Evolutionary conservation across 1,140 invertebrate genomes (phyloP), one percentile per base, ranked within the genome.

Genomic region (Phocides pigmalion): DNA sequence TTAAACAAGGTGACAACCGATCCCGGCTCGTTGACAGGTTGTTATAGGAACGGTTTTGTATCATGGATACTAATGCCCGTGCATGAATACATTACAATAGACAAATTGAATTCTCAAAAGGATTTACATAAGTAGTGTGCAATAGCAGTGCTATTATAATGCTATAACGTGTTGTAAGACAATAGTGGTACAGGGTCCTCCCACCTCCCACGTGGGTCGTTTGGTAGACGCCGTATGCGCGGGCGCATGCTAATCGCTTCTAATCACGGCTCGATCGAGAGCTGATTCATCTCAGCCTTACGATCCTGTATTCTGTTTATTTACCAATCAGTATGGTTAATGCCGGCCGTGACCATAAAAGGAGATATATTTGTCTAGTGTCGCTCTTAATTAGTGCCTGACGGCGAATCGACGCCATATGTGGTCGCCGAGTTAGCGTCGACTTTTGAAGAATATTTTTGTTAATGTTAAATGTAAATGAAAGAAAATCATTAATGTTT

Each of bases 351-450:
- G 78, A 79, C 84, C 81, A 87, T 88, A 90, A 87, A 90, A 86
- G 85, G 84, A 76, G 79, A 86, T 86, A 79, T 86, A 87, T 89
- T 89, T 89, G 85, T 84, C 77, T 82, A 81, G 81, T 85, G 84
- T 87, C 84, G 83, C 76, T 84, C 82, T 76, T 78, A 86, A 90
- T 90, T 90, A 90, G 87, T 83, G 79, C 68, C 75, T 69, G 79
- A 74, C 82, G 78, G 79, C 74, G 79, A 87, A 87, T 83, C 78
- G 69, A 81, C 78, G 63, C 84, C 75, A 79, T 88, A 90, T 90
- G 84, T 87, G 85, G 84, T 87, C 85, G 71, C 25, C 63, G 72
- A 65, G 81, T 84, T 84, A 84, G 73, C 79, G 71, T 77, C 65
- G 77, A 82, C 79, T 82, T 80, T 80, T 79, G 71, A 73, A 81